Evolutionary conservation across 2,888 invertebrate species (phyloP).

Genomic region (Zhuqinia jingwanae): DNA sequence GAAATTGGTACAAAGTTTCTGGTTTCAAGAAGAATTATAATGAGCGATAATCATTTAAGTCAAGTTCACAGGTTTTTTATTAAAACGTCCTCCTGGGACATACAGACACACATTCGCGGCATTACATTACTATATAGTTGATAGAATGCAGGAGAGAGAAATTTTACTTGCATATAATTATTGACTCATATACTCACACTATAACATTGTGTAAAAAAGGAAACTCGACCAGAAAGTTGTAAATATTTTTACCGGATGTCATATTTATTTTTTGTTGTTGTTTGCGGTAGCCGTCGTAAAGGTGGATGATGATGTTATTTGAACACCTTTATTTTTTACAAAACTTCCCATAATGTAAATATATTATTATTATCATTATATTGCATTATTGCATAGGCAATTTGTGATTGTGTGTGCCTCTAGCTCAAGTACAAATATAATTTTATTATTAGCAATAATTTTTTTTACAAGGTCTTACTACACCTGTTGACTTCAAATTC

Average conservation of each 20-base stretch:
- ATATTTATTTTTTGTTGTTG: constrained; percentile 2
- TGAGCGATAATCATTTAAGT: constrained; percentile 34
- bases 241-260: constrained; percentile 43
- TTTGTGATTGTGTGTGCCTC: not conserved
- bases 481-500: not conserved
- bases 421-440: not conserved
- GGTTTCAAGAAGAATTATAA: constrained; percentile 34
- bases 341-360: constrained; percentile 11
- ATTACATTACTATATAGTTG: no score
- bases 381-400: not conserved
- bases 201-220: not conserved
- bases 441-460: constrained; percentile 9
- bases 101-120: constrained; percentile 8
- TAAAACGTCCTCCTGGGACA: constrained; percentile 53
- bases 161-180: constrained; percentile 1
- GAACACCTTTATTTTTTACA: not conserved
- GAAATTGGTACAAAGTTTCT: constrained; percentile 37
- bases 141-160: not conserved
- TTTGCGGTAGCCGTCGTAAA: not conserved
- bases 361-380: no score
- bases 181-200: not conserved
- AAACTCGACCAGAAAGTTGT: constrained; percentile 16
- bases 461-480: not conserved
- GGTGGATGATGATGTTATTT: constrained; percentile 27
- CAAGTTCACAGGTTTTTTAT: constrained; percentile 43